Percentiles rank a stretch among this genome's conserved stretches.
Evolutionary conservation across 2,113 vertebrate species (phyloP).

Genomic region (Otus sunia): DNA sequence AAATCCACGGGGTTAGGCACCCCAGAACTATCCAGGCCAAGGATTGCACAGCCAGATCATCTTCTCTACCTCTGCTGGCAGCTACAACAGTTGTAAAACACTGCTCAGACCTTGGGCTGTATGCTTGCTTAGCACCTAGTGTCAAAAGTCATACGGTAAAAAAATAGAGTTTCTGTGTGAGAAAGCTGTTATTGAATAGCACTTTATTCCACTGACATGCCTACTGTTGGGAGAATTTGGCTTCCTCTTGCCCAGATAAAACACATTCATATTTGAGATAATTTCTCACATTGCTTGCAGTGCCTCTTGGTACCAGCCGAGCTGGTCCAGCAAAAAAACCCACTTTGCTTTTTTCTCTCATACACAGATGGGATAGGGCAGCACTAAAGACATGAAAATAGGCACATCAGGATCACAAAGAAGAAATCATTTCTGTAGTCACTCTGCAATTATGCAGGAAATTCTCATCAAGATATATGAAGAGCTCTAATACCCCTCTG

Average conservation of each 20-base stretch:
- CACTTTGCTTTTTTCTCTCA: background rate
- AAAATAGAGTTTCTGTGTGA: background rate
- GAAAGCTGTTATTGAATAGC: background rate
- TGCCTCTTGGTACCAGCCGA: background rate
- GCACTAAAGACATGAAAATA: background rate
- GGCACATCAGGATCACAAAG: background rate
- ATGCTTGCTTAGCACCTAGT: background rate
- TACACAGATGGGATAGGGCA: background rate
- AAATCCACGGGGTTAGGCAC: background rate
- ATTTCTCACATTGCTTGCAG: background rate
- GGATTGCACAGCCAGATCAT: background rate
- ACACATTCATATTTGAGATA: background rate
- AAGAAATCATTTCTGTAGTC: background rate
- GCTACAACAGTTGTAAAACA: background rate
- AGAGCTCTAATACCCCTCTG: background rate
- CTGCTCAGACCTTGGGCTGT: background rate
- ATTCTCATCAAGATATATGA: background rate
- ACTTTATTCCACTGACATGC: background rate
- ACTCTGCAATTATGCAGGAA: background rate
- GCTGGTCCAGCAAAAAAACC: background rate
- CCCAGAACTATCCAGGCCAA: background rate
- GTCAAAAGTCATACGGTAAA: background rate
- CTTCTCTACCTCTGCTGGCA: background rate
- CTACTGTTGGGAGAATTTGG: background rate
- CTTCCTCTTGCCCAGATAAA: background rate